Evolutionary conservation across 2,888 invertebrate species (phyloP).

Genomic region (Dasysyrphus tricinctus): DNA sequence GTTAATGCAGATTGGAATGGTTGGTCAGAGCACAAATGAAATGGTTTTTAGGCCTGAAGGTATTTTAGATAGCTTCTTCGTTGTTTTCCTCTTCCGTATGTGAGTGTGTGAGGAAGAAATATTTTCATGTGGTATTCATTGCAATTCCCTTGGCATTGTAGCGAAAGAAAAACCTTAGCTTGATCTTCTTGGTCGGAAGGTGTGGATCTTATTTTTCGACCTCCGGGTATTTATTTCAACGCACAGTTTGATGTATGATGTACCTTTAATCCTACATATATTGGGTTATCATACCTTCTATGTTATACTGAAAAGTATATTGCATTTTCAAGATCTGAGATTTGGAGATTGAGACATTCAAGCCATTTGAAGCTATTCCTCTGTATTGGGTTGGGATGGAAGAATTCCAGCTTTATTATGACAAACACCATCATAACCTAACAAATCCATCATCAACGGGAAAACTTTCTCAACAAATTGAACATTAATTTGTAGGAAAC

Average conservation of each 20-base stretch:
- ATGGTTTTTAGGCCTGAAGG: conserved; percentile 43
- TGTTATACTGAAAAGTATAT: too few species aligned
- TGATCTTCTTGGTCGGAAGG: conserved; percentile 24
- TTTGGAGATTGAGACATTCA: too few species aligned
- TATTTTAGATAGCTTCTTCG: conserved; percentile 41
- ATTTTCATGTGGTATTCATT: conserved; percentile 31
- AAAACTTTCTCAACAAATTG: too few species aligned
- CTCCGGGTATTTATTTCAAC: conserved; percentile 47
- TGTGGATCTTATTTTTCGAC: conserved; percentile 17
- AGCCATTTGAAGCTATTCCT: too few species aligned
- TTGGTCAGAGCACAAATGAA: conserved; percentile 15
- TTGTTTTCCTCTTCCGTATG: conserved; percentile 37
- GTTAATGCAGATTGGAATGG: conserved; percentile 47
- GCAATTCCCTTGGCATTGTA: conserved; percentile 28
- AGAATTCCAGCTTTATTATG: too few species aligned
- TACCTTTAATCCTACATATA: too few species aligned
- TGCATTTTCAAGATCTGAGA: too few species aligned
- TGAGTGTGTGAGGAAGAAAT: conserved; percentile 25
- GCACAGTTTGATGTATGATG: background rate
- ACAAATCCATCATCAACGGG: too few species aligned
- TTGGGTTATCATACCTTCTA: too few species aligned
- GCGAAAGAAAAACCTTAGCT: conserved; percentile 13
- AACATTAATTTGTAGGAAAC: too few species aligned
- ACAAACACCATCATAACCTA: too few species aligned
- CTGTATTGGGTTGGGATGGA: too few species aligned